Percentiles rank a stretch among this genome's conserved stretches.
Conservation (phyloP, 2,113 vertebrate species). For the Furnarius figulus region DNA sequence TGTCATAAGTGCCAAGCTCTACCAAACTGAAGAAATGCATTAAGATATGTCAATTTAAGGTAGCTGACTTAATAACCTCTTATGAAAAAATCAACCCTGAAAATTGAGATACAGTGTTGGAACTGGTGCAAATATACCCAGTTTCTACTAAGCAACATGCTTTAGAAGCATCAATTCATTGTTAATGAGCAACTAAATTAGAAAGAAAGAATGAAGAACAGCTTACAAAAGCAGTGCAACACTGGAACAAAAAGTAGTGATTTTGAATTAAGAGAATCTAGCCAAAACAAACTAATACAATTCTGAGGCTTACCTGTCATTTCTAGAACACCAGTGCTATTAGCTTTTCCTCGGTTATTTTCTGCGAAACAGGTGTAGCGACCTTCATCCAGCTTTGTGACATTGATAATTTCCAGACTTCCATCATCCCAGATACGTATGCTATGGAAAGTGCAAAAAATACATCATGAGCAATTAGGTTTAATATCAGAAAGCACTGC, state of each 20-base stretch:
- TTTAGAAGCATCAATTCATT: not conserved
- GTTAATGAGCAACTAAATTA: not conserved
- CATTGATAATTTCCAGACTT: slow-evolving; percentile 91
- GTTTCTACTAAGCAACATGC: not conserved
- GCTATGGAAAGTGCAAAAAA: slow-evolving; percentile 68
- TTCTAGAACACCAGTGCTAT: slow-evolving; percentile 86
- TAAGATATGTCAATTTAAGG: not conserved
- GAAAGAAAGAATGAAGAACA: not conserved
- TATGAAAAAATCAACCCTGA: not conserved
- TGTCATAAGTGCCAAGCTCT: not conserved
- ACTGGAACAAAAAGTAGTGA: not conserved
- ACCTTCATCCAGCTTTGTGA: slow-evolving; percentile 88
- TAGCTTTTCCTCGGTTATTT: slow-evolving; percentile 91
- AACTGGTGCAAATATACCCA: not conserved
- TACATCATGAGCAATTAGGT: not conserved
- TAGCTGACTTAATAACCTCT: not conserved
- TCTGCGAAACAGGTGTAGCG: slow-evolving; percentile 94
- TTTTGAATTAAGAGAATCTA: not conserved
- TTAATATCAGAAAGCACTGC: not conserved
- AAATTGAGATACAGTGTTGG: not conserved
- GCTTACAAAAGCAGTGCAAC: not conserved
- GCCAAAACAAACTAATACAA: not conserved
- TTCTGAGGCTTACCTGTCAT: slow-evolving; percentile 82
- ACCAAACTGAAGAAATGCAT: not conserved
- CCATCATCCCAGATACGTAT: slow-evolving; percentile 92